phyloP scores from a whole-genome alignment of 2,797 vertebrate species.

The Champsocephalus esox region DNA sequence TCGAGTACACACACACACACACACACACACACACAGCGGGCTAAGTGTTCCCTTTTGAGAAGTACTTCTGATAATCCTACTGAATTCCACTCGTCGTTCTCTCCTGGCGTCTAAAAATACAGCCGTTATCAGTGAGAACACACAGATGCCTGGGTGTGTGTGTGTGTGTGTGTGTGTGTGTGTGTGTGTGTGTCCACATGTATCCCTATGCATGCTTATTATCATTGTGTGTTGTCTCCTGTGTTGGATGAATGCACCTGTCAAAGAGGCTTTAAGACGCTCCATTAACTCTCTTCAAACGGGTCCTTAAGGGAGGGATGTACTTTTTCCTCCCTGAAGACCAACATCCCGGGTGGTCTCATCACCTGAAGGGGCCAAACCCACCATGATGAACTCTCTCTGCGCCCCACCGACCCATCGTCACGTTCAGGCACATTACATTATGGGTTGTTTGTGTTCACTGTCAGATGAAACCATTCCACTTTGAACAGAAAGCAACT shows the following conservation, averaged over 20 bases:
- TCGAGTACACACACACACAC: too few species aligned
- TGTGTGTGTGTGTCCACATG: conserved; percentile 11
- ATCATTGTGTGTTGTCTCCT: neutral
- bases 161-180: conserved; percentile 19
- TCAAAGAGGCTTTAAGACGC: conserved; percentile 17
- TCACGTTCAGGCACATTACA: neutral
- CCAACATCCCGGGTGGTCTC: conserved; percentile 49
- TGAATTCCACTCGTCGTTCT: conserved; percentile 67
- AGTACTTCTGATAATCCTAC: conserved; percentile 68
- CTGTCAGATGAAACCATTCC: too few species aligned
- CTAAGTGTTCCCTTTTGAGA: conserved; percentile 41
- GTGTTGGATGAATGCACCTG: conserved; percentile 35
- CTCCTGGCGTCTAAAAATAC: conserved; percentile 74
- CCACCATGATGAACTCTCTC: neutral
- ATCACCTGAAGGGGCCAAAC: conserved; percentile 23
- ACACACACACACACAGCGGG: conserved; percentile 29
- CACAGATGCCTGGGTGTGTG: conserved; percentile 30
- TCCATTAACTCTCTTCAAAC: conserved; percentile 9
- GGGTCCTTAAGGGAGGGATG: conserved; percentile 5
- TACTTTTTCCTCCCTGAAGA: neutral
- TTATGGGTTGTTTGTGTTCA: neutral
- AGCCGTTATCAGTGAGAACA: conserved; percentile 62
- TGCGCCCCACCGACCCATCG: neutral
- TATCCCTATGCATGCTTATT: conserved; percentile 23
- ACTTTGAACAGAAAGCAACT: neutral